These are phyloP conservation scores for Pelecanoides urinatrix DNA, from an alignment of 2,113 vertebrate species.

Conservation along the genomic window DNA sequence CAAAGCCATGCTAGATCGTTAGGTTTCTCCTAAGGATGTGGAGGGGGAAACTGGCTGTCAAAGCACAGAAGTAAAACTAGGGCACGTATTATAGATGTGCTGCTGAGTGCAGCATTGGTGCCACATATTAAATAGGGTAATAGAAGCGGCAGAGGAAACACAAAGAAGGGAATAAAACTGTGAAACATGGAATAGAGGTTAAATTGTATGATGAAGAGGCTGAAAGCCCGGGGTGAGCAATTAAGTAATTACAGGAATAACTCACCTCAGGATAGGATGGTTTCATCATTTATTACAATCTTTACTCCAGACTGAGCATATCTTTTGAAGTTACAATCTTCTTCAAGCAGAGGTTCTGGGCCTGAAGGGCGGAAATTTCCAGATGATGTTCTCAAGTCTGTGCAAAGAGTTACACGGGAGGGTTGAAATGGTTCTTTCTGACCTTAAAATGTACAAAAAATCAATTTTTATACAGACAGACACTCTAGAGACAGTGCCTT, in stretches of 20 bases:
- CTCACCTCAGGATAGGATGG: background rate
- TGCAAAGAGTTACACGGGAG: background rate
- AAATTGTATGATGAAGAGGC: background rate
- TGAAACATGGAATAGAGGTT: background rate
- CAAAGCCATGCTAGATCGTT: fast-evolving
- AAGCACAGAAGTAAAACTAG: background rate
- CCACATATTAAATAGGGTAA: background rate
- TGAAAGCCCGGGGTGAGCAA: background rate
- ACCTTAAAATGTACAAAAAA: background rate
- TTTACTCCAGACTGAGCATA: background rate
- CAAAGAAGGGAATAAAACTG: background rate
- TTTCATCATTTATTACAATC: background rate
- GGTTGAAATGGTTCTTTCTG: background rate
- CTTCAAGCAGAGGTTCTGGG: background rate
- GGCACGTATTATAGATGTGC: fast-evolving
- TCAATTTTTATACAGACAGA: background rate
- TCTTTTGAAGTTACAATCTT: background rate
- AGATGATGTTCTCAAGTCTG: background rate
- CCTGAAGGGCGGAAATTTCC: background rate
- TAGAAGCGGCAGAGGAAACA: background rate
- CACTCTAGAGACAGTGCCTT: background rate
- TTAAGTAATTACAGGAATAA: background rate
- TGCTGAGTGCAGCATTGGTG: background rate
- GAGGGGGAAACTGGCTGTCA: background rate
- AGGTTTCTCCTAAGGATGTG: background rate